Evolutionary conservation across 2,113 vertebrate genomes (phyloP).

Genomic region (Odontesthes bonariensis): DNA sequence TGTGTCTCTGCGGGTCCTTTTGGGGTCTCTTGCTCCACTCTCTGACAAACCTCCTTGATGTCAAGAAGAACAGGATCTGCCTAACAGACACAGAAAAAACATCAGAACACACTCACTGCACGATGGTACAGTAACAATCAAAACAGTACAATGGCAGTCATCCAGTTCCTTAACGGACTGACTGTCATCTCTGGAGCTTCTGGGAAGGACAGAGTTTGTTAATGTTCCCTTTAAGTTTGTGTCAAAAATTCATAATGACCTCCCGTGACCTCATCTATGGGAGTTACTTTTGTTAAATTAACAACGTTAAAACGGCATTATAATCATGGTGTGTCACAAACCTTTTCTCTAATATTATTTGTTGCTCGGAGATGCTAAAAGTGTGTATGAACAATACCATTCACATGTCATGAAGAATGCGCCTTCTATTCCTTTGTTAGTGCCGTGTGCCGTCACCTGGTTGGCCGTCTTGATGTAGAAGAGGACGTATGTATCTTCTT

Average conservation of each 20-base stretch:
- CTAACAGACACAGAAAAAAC: conserved; percentile 45
- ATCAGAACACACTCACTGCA: neutral
- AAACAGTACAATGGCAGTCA: neutral
- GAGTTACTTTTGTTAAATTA: no score
- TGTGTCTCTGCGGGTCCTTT: conserved; percentile 36
- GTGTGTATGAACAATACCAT: no score
- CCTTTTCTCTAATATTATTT: no score
- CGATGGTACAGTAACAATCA: neutral
- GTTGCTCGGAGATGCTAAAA: no score
- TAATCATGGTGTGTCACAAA: no score
- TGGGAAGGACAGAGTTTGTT: neutral
- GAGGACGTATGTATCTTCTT: conserved; percentile 60
- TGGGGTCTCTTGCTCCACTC: conserved; percentile 15
- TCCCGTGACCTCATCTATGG: no score
- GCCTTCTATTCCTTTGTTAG: neutral
- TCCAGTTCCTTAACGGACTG: fast-evolving
- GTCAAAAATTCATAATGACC: no score
- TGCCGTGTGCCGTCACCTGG: conserved; percentile 42
- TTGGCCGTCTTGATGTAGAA: conserved; percentile 78
- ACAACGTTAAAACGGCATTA: no score
- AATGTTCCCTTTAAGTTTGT: neutral
- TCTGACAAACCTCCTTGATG: conserved; percentile 62
- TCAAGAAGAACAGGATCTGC: conserved; percentile 73
- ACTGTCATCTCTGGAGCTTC: neutral
- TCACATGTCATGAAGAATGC: neutral